Percentiles rank a stretch among this genome's conserved stretches.
Conservation (phyloP, 2,113 vertebrate species). For the Chaetodon trifascialis region DNA sequence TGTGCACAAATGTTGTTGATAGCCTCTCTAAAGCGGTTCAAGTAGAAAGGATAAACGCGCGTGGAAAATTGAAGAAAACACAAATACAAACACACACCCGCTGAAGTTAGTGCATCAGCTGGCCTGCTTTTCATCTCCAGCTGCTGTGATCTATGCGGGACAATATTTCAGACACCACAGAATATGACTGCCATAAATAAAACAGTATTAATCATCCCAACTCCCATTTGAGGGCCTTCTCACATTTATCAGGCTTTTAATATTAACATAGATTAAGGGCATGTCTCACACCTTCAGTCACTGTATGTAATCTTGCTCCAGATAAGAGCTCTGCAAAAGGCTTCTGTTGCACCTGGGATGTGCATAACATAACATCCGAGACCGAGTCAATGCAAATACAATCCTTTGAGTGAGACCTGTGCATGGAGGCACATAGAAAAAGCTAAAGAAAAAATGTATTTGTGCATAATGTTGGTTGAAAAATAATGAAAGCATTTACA, state of each 20-base stretch:
- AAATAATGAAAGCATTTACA: neutral
- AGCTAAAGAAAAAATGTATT: neutral
- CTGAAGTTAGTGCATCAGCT: slow-evolving; percentile 44
- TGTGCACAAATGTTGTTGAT: slow-evolving; percentile 4
- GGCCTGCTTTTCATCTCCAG: slow-evolving; percentile 54
- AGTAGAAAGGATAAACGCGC: slow-evolving; percentile 21
- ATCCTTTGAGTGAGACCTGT: neutral
- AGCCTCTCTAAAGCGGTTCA: slow-evolving; percentile 28
- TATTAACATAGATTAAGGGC: slow-evolving; percentile 82
- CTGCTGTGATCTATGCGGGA: slow-evolving; percentile 61
- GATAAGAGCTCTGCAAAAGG: slow-evolving; percentile 31
- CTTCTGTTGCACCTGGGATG: slow-evolving; percentile 6
- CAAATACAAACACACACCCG: neutral
- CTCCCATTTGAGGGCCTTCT: slow-evolving; percentile 70
- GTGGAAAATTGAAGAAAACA: neutral
- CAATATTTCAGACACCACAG: slow-evolving; percentile 73
- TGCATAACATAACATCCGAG: neutral
- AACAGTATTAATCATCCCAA: slow-evolving; percentile 80
- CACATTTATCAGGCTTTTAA: slow-evolving; percentile 84
- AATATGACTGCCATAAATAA: slow-evolving; percentile 81
- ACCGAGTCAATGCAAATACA: slow-evolving; percentile 8
- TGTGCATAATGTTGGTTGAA: neutral
- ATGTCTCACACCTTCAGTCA: slow-evolving; percentile 68
- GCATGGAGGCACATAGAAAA: neutral
- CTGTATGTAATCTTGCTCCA: slow-evolving; percentile 57